These are phyloP conservation scores for Nasonovia ribisnigri DNA, from an alignment of 2,888 invertebrate genomes.

Conservation along the genomic window DNA sequence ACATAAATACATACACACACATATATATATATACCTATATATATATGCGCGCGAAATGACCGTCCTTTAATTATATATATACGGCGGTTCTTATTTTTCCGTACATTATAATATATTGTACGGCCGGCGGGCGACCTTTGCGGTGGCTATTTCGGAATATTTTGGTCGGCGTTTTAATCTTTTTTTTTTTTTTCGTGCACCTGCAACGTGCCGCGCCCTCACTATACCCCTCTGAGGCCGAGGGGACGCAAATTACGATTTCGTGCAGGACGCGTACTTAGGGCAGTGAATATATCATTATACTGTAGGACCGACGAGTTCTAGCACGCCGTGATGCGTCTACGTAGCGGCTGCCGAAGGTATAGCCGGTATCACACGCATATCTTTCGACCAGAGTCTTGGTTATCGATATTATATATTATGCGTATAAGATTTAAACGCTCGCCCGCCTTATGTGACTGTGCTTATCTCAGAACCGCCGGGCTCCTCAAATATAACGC, in stretches of 20 bases:
- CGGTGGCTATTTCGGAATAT: neutral
- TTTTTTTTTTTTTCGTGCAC: neutral
- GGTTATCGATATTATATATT: neutral
- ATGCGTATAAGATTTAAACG: neutral
- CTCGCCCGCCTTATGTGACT: neutral
- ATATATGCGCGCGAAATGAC: conserved; percentile 25
- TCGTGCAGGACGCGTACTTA: neutral
- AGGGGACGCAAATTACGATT: neutral
- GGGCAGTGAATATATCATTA: neutral
- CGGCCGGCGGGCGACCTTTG: neutral
- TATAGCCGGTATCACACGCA: neutral
- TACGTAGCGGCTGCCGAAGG: neutral
- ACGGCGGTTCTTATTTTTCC: conserved; percentile 44
- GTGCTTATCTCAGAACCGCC: neutral
- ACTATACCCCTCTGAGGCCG: no score
- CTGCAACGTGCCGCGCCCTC: neutral
- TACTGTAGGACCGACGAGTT: neutral
- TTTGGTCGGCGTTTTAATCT: neutral
- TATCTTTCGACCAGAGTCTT: neutral
- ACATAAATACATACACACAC: no score
- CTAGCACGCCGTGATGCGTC: neutral
- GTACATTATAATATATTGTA: neutral
- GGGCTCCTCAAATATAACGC: neutral
- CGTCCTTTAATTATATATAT: conserved; percentile 45
- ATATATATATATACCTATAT: neutral